These are phyloP conservation scores for Sebastes diaconus DNA, from an alignment of 2,797 vertebrate genomes.

Conservation along the genomic window DNA sequence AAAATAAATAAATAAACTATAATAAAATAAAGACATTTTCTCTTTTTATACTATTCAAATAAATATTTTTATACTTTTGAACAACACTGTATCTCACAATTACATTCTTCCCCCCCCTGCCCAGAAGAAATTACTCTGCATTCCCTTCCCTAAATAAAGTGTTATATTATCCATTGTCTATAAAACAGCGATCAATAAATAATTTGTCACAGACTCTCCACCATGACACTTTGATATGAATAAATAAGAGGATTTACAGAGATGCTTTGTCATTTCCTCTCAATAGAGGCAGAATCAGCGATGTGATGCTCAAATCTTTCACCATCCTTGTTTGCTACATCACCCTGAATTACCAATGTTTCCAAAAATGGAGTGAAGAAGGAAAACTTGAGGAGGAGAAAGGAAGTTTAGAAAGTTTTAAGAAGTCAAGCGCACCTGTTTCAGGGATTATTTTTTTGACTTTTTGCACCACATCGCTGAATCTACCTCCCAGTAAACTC, in stretches of 20 bases:
- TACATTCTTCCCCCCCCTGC: conserved; percentile 33
- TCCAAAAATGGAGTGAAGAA: background rate
- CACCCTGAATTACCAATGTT: background rate
- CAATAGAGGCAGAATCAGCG: conserved; percentile 30
- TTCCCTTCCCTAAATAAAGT: conserved; percentile 45
- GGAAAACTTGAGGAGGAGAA: background rate
- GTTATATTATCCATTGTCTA: conserved; percentile 36
- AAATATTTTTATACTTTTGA: conserved; percentile 68
- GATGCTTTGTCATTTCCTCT: background rate
- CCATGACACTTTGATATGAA: conserved; percentile 55
- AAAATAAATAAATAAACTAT: conserved; percentile 74
- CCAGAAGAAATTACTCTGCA: conserved; percentile 41
- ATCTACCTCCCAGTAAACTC: conserved; percentile 1
- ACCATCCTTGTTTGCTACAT: conserved; percentile 24
- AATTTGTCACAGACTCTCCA: conserved; percentile 57
- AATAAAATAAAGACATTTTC: conserved; percentile 80
- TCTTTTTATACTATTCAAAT: conserved; percentile 73
- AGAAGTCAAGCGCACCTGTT: background rate
- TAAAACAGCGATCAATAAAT: conserved; percentile 57
- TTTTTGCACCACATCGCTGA: conserved; percentile 5
- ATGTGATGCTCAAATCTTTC: background rate
- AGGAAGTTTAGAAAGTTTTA: background rate
- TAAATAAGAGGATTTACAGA: conserved; percentile 53
- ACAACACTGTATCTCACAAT: conserved; percentile 53
- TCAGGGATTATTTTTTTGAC: background rate